Percentiles rank a stretch among this genome's conserved stretches.
phyloP scores from a whole-genome alignment of 1,140 invertebrate genomes.

The Sycobia sp. region DNA sequence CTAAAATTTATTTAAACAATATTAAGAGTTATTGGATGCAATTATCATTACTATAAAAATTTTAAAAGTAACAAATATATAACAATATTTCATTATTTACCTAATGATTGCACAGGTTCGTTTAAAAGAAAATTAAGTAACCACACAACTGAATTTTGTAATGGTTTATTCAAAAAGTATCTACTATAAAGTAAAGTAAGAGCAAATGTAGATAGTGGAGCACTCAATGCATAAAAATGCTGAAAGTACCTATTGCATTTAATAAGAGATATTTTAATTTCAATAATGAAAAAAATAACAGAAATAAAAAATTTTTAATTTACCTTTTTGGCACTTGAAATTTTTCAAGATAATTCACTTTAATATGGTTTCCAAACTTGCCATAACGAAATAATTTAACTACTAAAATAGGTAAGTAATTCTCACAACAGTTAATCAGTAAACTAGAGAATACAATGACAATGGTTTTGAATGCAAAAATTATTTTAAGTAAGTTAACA shows the following conservation, averaged over 20 bases:
- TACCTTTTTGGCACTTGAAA: constrained; percentile 73
- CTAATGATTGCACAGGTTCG: constrained; percentile 58
- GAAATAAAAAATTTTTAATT: constrained; percentile 27
- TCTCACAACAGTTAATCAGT: constrained; percentile 67
- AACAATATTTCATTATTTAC: constrained; percentile 49
- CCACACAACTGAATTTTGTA: constrained; percentile 58
- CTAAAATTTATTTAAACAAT: no score
- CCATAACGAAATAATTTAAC: constrained; percentile 71
- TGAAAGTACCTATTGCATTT: constrained; percentile 68
- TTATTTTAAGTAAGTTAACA: constrained; percentile 64
- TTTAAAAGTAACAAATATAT: neutral
- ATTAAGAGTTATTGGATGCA: neutral
- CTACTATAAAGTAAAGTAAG: constrained; percentile 59
- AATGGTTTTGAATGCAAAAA: constrained; percentile 63
- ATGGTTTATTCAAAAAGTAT: constrained; percentile 57
- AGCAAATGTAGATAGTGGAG: constrained; percentile 60
- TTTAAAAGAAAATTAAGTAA: constrained; percentile 62
- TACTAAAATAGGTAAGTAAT: constrained; percentile 67
- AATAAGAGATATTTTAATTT: neutral
- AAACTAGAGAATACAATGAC: constrained; percentile 62
- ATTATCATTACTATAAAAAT: neutral
- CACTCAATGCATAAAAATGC: constrained; percentile 76
- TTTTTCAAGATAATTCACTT: constrained; percentile 59
- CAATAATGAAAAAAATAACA: constrained; percentile 11
- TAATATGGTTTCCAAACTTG: constrained; percentile 66